Conservation (phyloP, 2,797 vertebrate species). For the Acipenser ruthenus region DNA sequence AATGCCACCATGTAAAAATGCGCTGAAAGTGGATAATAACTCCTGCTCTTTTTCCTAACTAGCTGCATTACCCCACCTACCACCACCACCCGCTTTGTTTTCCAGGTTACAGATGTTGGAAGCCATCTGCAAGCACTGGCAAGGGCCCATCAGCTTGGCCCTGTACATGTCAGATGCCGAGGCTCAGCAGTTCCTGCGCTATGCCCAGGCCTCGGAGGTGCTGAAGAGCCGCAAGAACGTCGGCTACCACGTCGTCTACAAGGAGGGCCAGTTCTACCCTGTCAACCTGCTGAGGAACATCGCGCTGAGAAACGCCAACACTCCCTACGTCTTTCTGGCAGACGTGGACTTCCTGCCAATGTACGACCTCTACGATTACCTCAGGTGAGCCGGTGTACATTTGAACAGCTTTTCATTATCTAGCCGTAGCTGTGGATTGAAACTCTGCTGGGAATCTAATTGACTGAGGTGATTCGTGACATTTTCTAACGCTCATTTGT, state of each 20-base stretch:
- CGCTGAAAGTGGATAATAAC: neutral
- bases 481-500: too few relatives aligned
- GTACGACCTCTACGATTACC: slow-evolving; percentile 89
- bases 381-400: slow-evolving; percentile 60
- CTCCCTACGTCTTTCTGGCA: slow-evolving; percentile 83
- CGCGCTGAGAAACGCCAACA: slow-evolving; percentile 80
- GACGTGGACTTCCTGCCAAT: slow-evolving; percentile 95
- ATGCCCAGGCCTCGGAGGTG: slow-evolving; percentile 82
- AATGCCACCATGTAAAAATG: too few relatives aligned
- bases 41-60: neutral
- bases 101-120: slow-evolving; percentile 90
- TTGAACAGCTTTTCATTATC: neutral
- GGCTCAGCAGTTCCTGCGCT: slow-evolving; percentile 88
- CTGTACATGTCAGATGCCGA: slow-evolving; percentile 91
- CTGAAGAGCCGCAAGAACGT: slow-evolving; percentile 79
- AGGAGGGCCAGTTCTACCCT: slow-evolving; percentile 88
- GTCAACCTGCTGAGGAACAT: slow-evolving; percentile 89
- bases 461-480: too few relatives aligned
- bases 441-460: too few relatives aligned
- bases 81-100: slow-evolving; percentile 7
- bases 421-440: neutral
- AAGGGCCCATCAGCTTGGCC: slow-evolving; percentile 89
- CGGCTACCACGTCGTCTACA: slow-evolving; percentile 91
- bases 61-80: neutral
- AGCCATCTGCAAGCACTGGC: slow-evolving; percentile 91